These are phyloP conservation scores for Lethenteron camtschaticum DNA, from an alignment of 2,113 vertebrate species.

Conservation along the genomic window DNA sequence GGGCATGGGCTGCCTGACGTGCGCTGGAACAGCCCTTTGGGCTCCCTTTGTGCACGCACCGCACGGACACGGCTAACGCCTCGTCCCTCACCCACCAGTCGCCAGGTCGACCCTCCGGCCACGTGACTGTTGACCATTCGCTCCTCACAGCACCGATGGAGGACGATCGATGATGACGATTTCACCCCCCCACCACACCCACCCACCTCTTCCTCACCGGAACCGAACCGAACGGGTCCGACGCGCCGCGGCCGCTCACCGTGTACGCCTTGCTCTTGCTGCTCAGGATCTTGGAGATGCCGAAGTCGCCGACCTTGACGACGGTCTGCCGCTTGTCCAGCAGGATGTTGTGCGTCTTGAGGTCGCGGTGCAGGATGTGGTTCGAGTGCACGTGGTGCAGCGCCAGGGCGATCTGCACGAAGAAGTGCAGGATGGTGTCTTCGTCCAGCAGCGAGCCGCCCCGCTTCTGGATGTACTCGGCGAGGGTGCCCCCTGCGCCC, in stretches of 20 bases:
- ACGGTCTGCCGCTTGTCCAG: slow-evolving; percentile 91
- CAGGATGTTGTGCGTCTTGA: slow-evolving; percentile 96
- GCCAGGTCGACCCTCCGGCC: no score
- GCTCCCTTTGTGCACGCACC: no score
- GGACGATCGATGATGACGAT: no score
- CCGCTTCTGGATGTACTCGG: slow-evolving; percentile 87
- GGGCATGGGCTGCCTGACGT: no score
- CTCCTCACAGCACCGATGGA: no score
- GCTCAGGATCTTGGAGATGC: slow-evolving; percentile 94
- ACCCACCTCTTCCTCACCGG: no score
- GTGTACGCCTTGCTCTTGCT: slow-evolving; percentile 99
- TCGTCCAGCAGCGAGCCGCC: slow-evolving; percentile 88
- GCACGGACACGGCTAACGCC: no score
- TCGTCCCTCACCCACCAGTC: no score
- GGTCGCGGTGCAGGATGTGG: slow-evolving; percentile 80
- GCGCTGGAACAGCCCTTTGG: no score
- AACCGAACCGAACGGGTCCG: no score
- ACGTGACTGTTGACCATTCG: no score
- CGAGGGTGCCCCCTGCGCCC: slow-evolving; percentile 57
- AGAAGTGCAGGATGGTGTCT: slow-evolving; percentile 91
- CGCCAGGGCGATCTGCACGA: slow-evolving; percentile 80
- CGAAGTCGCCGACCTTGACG: slow-evolving; percentile 88
- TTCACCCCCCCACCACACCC: no score
- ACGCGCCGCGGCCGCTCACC: slow-evolving; percentile 20
- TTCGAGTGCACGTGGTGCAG: slow-evolving; percentile 89